Evolutionary conservation across 2,797 vertebrate genomes (phyloP).

Genomic region (Cynodonichthys magdalenae): DNA sequence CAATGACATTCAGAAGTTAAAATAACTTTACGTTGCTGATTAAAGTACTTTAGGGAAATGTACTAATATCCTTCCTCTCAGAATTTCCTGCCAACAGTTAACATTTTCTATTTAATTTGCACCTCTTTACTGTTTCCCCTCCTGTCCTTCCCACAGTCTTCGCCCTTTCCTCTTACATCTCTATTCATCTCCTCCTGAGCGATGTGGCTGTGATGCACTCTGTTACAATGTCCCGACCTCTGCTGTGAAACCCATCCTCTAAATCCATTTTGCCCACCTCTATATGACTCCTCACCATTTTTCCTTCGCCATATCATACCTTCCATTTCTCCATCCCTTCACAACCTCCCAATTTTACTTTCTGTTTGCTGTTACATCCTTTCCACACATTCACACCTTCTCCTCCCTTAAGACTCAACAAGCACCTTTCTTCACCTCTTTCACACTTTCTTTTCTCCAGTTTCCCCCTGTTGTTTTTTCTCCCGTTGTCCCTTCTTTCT

Average conservation of each 20-base stretch:
- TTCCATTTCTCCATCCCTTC: constrained; percentile 2
- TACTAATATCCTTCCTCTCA: background rate
- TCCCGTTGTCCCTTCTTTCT: constrained; percentile 25
- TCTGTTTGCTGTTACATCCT: constrained; percentile 15
- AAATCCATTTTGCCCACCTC: background rate
- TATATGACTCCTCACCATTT: constrained; percentile 3
- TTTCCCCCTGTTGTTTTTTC: constrained; percentile 21
- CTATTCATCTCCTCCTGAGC: constrained; percentile 20
- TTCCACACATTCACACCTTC: constrained; percentile 11
- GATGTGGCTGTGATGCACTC: constrained; percentile 25
- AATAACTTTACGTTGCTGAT: background rate
- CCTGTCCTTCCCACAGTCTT: background rate
- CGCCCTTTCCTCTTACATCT: background rate
- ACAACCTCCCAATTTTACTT: constrained; percentile 12
- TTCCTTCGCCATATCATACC: constrained; percentile 4
- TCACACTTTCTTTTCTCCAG: constrained; percentile 16
- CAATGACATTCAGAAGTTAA: no score
- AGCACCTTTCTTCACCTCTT: constrained; percentile 14
- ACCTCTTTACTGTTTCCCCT: background rate
- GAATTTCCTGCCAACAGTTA: background rate
- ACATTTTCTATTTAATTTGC: background rate
- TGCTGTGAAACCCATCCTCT: constrained; percentile 9
- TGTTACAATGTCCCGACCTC: constrained; percentile 35
- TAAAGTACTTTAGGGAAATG: background rate
- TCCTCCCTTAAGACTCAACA: constrained; percentile 12